Evolutionary conservation across 1,140 invertebrate genomes (phyloP).

Genomic region (Aphis craccivora): DNA sequence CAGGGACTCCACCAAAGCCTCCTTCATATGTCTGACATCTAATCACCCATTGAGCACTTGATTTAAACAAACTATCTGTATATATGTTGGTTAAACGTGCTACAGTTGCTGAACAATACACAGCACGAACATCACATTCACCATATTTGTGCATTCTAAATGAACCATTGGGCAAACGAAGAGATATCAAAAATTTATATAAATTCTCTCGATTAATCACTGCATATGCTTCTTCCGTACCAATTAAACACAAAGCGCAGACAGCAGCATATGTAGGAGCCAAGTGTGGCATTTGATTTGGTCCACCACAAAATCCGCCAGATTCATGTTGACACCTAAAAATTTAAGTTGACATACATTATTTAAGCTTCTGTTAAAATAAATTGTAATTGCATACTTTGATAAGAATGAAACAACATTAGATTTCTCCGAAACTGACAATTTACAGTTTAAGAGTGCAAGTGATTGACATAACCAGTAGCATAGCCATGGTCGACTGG

Average conservation of each 20-base stretch:
- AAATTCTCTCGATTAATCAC: conserved; percentile 83
- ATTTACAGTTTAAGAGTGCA: conserved; percentile 78
- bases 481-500: conserved; percentile 92
- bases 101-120: conserved; percentile 92
- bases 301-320: conserved; percentile 95
- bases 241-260: conserved; percentile 88
- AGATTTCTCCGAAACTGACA: conserved; percentile 73
- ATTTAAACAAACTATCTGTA: conserved; percentile 79
- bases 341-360: conserved; percentile 17
- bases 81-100: conserved; percentile 87
- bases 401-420: conserved; percentile 74
- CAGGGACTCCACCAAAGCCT: conserved; percentile 93
- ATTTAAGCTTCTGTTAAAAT: background rate
- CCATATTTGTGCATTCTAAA: conserved; percentile 91
- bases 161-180: conserved; percentile 84
- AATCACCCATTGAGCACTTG: conserved; percentile 89
- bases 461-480: conserved; percentile 95
- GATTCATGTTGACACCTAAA: conserved; percentile 77
- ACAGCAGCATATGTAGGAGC: conserved; percentile 97
- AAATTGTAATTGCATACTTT: conserved; percentile 63
- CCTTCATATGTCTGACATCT: conserved; percentile 98
- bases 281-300: conserved; percentile 88
- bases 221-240: conserved; percentile 84
- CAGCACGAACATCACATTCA: conserved; percentile 94
- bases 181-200: conserved; percentile 77